Evolutionary conservation across 2,888 invertebrate species (phyloP), one percentile per base, ranked within the genome.

Genomic region (Caenorhabditis sulstoni): DNA sequence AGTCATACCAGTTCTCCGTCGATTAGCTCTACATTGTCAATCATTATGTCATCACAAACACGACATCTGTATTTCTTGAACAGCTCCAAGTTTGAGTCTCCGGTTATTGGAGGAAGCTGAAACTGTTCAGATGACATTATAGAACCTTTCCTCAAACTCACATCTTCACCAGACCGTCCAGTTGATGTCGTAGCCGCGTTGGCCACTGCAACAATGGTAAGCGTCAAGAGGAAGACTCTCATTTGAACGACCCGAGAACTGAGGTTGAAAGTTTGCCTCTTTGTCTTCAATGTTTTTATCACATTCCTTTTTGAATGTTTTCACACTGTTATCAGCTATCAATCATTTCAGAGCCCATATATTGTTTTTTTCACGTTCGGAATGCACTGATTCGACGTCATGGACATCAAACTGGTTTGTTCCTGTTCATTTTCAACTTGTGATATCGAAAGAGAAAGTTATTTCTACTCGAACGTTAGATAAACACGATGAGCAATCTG

Each of bases 1-100:
- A n/a, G n/a, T n/a, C n/a, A 44, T 52, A 76, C 76, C 66, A 76
- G 23, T 50, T 75, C 75, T 14, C 75, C 75, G 55, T 75, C 67
- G 1, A 45, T 41, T 12, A 75, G 16, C 16, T 67, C 62, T 5
- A 76, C 37, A 45, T 76, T 76, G 49, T 76, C 76, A 12, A 57
- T 53, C 53, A 76, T 64, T 0, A 76, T 47, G 22, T 76, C 76
- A 14, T 68, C 50, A 18, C 76, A 76, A 11, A 76, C 49, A 37
- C 41, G 44, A 44, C 76, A 76, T 41, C 68, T 29, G 49, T 68
- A 76, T 5, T 64, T 52, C 11, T 76, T 62, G 76, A 76, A 76
- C 0, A 76, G 47, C 18, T 76, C 76, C 8, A 37, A 14, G 14
- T 57, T 76, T 3, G 76, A 49, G 16, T 76, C 55, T 1, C 68